phyloP scores from a whole-genome alignment of 2,113 vertebrate species.

The Hypanus sabinus region DNA sequence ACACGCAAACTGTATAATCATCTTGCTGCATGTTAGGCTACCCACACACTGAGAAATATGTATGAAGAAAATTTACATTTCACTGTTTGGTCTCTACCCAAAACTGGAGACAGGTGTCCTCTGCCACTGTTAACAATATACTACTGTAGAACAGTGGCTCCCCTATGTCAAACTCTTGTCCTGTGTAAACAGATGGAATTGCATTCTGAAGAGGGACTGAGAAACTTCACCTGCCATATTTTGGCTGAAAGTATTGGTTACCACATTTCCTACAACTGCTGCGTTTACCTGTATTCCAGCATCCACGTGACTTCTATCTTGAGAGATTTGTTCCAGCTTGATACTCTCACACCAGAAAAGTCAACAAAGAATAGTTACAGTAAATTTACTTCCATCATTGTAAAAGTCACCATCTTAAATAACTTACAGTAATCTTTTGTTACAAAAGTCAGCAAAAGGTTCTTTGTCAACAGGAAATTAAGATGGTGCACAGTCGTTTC shows the following conservation, averaged over 20 bases:
- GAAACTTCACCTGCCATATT: background rate
- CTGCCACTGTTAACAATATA: background rate
- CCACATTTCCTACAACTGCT: background rate
- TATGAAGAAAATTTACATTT: too few species aligned
- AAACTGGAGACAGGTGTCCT: background rate
- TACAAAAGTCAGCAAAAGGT: background rate
- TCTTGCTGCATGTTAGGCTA: background rate
- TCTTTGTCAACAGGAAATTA: background rate
- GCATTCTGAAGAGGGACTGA: background rate
- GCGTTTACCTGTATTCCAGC: background rate
- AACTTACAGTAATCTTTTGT: background rate
- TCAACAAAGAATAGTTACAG: background rate
- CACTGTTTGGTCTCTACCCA: background rate
- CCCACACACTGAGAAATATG: background rate
- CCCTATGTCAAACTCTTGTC: background rate
- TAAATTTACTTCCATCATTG: background rate
- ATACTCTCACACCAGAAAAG: background rate
- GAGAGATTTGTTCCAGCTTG: background rate
- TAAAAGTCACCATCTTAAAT: background rate
- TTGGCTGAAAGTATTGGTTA: background rate
- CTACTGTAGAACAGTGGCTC: background rate
- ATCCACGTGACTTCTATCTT: background rate
- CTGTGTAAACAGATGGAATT: background rate
- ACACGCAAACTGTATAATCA: background rate
- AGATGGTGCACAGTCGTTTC: background rate